phyloP scores from a whole-genome alignment of 1,140 invertebrate genomes.

The Leptopilina boulardi region DNA sequence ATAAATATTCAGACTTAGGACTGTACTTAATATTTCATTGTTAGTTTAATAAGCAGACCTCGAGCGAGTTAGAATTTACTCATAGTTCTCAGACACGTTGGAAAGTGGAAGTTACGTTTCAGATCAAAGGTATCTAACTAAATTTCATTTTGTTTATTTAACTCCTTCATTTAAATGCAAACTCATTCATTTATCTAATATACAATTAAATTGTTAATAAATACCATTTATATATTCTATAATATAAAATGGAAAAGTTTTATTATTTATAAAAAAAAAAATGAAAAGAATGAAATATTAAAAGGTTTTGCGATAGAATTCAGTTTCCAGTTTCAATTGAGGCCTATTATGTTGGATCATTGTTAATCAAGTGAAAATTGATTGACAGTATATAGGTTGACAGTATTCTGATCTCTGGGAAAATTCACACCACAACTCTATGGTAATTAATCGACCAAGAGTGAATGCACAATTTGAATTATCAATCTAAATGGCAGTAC shows the following conservation, averaged over 20 bases:
- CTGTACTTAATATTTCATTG: background rate
- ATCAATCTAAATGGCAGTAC: constrained; percentile 9
- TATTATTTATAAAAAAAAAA: no score
- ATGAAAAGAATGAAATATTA: background rate
- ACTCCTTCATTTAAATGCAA: no score
- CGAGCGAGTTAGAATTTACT: no score
- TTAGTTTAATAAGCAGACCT: background rate
- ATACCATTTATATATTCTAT: no score
- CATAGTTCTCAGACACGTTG: no score
- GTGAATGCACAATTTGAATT: constrained; percentile 17
- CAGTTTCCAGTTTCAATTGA: background rate
- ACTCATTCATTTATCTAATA: no score
- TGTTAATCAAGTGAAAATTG: background rate
- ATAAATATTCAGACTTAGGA: background rate
- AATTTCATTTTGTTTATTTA: no score
- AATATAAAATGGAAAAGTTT: no score
- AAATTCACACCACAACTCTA: constrained; percentile 1
- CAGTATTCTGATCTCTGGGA: constrained; percentile 3
- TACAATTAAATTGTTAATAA: no score
- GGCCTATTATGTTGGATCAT: background rate
- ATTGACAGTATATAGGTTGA: constrained; percentile 5
- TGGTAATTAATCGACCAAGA: constrained; percentile 17
- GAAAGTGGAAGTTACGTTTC: no score
- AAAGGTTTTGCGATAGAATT: background rate
- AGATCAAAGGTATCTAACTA: no score